Percentiles rank a stretch among this genome's conserved stretches.
phyloP scores from a whole-genome alignment of 1,140 invertebrate genomes.

The Drosophila mojavensis region DNA sequence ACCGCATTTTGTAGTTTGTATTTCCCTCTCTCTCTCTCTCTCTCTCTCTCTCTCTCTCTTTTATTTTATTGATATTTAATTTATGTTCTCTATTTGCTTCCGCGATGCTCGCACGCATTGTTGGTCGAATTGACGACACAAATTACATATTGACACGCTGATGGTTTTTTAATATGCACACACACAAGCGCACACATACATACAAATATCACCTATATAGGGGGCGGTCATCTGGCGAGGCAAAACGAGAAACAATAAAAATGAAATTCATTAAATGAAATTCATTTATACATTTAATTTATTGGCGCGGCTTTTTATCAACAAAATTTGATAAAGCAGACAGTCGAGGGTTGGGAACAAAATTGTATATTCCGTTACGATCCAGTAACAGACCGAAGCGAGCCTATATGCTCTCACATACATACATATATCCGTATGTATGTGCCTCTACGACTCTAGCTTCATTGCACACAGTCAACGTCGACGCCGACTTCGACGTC shows the following conservation, averaged over 20 bases:
- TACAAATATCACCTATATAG: background rate
- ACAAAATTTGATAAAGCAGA: constrained; percentile 73
- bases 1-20: constrained; percentile 24
- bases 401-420: background rate
- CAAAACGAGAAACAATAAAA: constrained; percentile 69
- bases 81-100: constrained; percentile 73
- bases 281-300: constrained; percentile 79
- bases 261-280: constrained; percentile 77
- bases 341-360: constrained; percentile 12
- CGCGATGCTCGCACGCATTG: constrained; percentile 19
- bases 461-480: constrained; percentile 63
- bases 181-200: constrained; percentile 23
- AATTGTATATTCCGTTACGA: constrained; percentile 25
- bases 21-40: too few species aligned
- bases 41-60: too few species aligned
- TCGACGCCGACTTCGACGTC: constrained; percentile 7
- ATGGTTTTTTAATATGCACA: constrained; percentile 81
- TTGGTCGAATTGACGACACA: constrained; percentile 61
- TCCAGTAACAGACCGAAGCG: constrained; percentile 12
- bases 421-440: constrained; percentile 12
- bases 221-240: constrained; percentile 49
- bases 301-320: constrained; percentile 76
- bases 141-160: constrained; percentile 82
- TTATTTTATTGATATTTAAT: constrained; percentile 75
- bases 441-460: constrained; percentile 38